Conservation (phyloP, 2,113 vertebrate species). For the Pycnonotus jocosus region DNA sequence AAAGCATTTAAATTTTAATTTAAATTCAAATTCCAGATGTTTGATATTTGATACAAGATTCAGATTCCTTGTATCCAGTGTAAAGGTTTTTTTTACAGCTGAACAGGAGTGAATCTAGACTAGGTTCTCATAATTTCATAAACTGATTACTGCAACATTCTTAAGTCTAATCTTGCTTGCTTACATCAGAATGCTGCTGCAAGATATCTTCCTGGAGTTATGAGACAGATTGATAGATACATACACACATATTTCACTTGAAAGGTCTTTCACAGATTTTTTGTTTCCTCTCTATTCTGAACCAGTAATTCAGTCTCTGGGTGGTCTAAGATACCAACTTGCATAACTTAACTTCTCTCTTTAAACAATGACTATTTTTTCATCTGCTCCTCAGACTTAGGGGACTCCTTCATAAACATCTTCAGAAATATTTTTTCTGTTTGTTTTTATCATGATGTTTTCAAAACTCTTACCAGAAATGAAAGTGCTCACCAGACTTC, state of each 20-base stretch:
- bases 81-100: background rate
- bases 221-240: rapidly evolving
- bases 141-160: background rate
- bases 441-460: background rate
- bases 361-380: background rate
- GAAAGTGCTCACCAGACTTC: background rate
- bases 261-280: background rate
- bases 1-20: background rate
- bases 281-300: background rate
- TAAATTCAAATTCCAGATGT: background rate
- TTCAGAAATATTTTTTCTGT: background rate
- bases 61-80: background rate
- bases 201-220: background rate
- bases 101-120: background rate
- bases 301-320: background rate
- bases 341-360: background rate
- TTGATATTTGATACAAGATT: background rate
- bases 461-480: background rate
- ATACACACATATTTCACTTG: background rate
- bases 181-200: background rate
- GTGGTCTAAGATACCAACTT: background rate
- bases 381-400: background rate
- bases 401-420: background rate
- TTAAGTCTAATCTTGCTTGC: background rate
- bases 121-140: background rate